Evolutionary conservation across 2,113 vertebrate species (phyloP).

Genomic region (Stigmatopora argus): DNA sequence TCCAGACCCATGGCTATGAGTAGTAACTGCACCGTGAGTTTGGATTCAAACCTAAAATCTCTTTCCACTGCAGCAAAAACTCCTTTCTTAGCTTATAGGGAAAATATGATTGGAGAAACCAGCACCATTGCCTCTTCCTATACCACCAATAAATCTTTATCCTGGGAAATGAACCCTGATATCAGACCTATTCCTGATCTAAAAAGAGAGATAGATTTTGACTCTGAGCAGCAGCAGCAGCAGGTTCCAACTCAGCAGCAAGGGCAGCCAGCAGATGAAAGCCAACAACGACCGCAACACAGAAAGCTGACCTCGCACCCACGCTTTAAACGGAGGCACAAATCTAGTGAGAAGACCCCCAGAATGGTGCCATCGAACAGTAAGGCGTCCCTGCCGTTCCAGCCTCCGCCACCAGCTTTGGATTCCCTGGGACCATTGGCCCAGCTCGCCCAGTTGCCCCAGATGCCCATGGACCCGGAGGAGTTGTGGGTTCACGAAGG

Average conservation of each 20-base stretch:
- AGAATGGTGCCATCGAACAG: slow-evolving; percentile 84
- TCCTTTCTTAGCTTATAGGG: slow-evolving; percentile 33
- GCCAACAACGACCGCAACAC: slow-evolving; percentile 73
- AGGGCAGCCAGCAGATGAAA: slow-evolving; percentile 67
- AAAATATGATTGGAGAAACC: slow-evolving; percentile 46
- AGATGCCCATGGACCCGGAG: slow-evolving; percentile 97
- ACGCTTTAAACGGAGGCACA: slow-evolving; percentile 91
- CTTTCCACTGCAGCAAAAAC: slow-evolving; percentile 36
- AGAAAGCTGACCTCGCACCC: slow-evolving; percentile 89
- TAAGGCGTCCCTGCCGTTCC: slow-evolving; percentile 77
- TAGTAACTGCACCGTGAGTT: slow-evolving; percentile 40
- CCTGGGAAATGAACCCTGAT: slow-evolving; percentile 65
- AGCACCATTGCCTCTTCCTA: slow-evolving; percentile 44
- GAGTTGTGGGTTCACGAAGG: slow-evolving; percentile 98
- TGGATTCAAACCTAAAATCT: slow-evolving; percentile 44
- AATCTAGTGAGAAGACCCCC: slow-evolving; percentile 86
- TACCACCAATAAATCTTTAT: slow-evolving; percentile 58
- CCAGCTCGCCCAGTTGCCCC: slow-evolving; percentile 90
- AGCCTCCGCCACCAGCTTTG: slow-evolving; percentile 78
- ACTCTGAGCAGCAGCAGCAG: slow-evolving; percentile 43
- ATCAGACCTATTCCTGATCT: slow-evolving; percentile 50
- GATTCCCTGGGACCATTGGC: slow-evolving; percentile 83
- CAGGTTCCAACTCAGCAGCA: slow-evolving; percentile 41
- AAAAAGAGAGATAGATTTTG: slow-evolving; percentile 54
- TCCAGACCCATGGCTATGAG: slow-evolving; percentile 43